Base-by-base conservation (phyloP, 2,888 invertebrate genomes). In the Linnaemya vulpina region DNA sequence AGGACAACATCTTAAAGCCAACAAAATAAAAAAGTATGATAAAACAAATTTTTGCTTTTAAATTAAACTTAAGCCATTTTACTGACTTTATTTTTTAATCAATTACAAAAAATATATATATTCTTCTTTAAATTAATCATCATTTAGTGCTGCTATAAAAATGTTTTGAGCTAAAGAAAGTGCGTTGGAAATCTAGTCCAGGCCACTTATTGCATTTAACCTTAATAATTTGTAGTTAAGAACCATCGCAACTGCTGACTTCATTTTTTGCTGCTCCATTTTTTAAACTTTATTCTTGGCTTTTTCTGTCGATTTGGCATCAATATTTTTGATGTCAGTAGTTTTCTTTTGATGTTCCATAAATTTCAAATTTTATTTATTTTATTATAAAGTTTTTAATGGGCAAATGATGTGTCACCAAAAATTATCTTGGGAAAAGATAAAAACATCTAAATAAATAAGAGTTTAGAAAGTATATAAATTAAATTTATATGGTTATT, bases 341-440 rank as follows among this genome's bases (percentile, higher is more conserved):
- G 40, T 13, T n/a, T n/a, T 40, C 58, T 55, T 43, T 67, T 55
- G 74, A 67, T 74, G 74, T 74, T 74, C 80, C 35, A 80, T 68
- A 80, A 67, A 74, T 67, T 40, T 67, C 15, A 7, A 78, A 60
- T 51, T 15, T 49, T 4, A 3, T 46, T 38, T 17, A 25, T 75
- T 58, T 53, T 30, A 5, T 7, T 40, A 40, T 30, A 40, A 4
- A 40, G 25, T 43, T 40, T 74, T 43, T 74, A 13, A 35, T 35
- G 35, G 35, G 15, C 20, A 74, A 62, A 68, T 75, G 51, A 81
- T 13, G 74, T 68, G 68, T n/a, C 74, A 51, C 74, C 43, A 2
- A 30, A 30, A 30, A 30, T n/a, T n/a, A n/a, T n/a, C n/a, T n/a
- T n/a, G n/a, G 5, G 30, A 30, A 30, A 30, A 30, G 5, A 30